A percentile compares a stretch with the other conserved stretches of the same genome.
Conservation (phyloP, 1,140 invertebrate genomes). For the Orchestia grillus region DNA sequence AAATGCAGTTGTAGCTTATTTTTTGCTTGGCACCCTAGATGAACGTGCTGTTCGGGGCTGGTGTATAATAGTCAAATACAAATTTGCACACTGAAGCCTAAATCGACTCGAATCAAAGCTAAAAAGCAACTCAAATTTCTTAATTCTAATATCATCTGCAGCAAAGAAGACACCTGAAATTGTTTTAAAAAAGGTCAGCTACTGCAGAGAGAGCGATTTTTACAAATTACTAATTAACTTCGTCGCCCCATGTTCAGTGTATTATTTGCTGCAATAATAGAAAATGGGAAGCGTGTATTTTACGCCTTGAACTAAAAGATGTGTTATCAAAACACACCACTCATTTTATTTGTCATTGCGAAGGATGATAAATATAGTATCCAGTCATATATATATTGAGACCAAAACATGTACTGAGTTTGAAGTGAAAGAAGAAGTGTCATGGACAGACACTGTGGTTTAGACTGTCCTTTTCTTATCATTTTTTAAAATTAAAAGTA, state of each 20-base stretch:
- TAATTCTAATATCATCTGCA: background rate
- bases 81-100: background rate
- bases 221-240: background rate
- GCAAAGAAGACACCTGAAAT: background rate
- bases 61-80: too few species aligned
- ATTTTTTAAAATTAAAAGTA: too few species aligned
- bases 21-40: background rate
- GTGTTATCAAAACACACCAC: too few species aligned
- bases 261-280: background rate
- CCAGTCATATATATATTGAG: too few species aligned
- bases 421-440: too few species aligned
- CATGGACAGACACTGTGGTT: too few species aligned
- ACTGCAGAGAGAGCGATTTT: background rate
- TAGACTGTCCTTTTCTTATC: too few species aligned
- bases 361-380: too few species aligned
- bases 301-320: too few species aligned
- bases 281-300: too few species aligned
- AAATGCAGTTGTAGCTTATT: background rate
- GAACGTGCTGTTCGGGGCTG: background rate
- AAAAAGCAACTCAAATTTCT: background rate
- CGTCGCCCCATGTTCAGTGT: background rate
- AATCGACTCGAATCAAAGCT: background rate
- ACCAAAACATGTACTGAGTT: too few species aligned
- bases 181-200: background rate
- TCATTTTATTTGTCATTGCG: too few species aligned